Evolutionary conservation across 2,113 vertebrate genomes (phyloP).

Genomic region (Ciconia maguari): DNA sequence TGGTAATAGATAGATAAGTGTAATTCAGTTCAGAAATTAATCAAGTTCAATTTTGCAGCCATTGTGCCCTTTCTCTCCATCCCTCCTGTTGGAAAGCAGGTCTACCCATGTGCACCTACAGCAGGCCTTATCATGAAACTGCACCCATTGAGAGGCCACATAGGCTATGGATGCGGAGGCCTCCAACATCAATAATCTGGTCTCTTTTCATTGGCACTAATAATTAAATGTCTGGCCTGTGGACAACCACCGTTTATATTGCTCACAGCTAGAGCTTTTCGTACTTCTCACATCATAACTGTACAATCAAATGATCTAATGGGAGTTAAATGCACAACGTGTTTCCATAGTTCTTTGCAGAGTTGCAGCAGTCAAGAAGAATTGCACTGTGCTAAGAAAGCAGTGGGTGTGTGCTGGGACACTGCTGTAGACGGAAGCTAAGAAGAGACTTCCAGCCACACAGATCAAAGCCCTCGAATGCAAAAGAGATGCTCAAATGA

Average conservation of each 20-base stretch:
- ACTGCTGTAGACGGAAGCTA: background rate
- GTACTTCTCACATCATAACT: background rate
- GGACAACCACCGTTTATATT: background rate
- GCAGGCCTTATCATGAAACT: background rate
- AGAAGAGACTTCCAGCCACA: background rate
- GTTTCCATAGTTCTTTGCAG: background rate
- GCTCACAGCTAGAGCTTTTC: background rate
- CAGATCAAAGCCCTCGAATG: background rate
- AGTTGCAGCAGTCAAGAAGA: background rate
- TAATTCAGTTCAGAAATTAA: background rate
- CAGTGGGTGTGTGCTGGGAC: background rate
- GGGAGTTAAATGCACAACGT: rapidly evolving
- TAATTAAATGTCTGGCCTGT: background rate
- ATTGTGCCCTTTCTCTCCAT: background rate
- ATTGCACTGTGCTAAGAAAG: background rate
- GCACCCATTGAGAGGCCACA: background rate
- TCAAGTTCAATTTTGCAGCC: background rate
- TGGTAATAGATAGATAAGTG: rapidly evolving
- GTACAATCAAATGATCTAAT: background rate
- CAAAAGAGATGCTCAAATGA: background rate
- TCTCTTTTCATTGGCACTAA: background rate
- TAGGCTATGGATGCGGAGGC: background rate
- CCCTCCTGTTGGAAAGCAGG: background rate
- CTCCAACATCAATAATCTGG: background rate
- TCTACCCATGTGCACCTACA: background rate